A percentile compares a stretch with the other conserved stretches of the same genome.
These are phyloP conservation scores for Myanophis thanlyinensis DNA, from an alignment of 2,113 vertebrate species.

Conservation along the genomic window DNA sequence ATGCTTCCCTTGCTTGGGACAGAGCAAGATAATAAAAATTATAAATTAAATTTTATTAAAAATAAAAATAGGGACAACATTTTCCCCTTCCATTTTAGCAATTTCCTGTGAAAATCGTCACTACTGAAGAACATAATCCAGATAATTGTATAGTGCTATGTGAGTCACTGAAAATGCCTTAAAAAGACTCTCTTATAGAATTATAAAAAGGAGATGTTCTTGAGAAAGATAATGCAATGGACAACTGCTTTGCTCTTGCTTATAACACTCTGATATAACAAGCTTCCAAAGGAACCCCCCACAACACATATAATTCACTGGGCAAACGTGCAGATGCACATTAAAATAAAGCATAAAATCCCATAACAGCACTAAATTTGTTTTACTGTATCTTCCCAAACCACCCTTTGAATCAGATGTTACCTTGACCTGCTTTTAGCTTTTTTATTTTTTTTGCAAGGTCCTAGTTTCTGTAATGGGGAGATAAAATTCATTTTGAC, in stretches of 20 bases:
- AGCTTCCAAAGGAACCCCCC: background rate
- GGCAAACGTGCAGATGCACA: background rate
- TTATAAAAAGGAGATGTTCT: background rate
- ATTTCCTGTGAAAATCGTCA: background rate
- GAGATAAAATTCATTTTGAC: background rate
- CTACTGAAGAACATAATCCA: background rate
- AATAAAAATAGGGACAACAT: background rate
- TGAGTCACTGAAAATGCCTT: background rate
- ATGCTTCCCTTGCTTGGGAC: background rate
- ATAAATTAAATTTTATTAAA: background rate
- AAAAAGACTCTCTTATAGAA: background rate
- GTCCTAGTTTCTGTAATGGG: background rate
- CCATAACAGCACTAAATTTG: background rate
- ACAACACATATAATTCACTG: background rate
- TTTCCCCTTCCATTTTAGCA: background rate
- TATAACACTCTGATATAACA: background rate
- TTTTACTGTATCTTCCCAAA: background rate
- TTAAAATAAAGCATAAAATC: background rate
- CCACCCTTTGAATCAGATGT: background rate
- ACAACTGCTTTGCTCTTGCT: background rate
- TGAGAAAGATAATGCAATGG: background rate
- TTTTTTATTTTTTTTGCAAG: background rate
- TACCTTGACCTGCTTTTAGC: background rate
- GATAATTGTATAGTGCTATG: background rate
- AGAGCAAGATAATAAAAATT: background rate